A percentile compares a stretch with the other conserved stretches of the same genome.
Evolutionary conservation across 2,888 invertebrate species (phyloP).

Genomic region (Caenorhabditis sulstoni): DNA sequence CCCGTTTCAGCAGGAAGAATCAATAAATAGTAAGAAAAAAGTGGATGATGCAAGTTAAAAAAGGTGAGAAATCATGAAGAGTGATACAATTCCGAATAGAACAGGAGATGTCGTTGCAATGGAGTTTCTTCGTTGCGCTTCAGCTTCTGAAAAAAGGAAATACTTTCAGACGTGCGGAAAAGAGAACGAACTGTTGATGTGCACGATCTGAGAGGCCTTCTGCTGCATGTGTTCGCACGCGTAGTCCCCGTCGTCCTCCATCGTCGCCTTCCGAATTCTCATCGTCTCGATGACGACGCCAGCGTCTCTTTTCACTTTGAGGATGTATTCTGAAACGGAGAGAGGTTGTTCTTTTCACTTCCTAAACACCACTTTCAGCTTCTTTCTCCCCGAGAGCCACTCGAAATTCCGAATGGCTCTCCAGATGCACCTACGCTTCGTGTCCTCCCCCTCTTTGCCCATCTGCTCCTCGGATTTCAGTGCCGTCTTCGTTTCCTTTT

Average conservation of each 20-base stretch:
- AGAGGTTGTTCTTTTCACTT: background rate
- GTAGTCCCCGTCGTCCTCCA: constrained; percentile 75
- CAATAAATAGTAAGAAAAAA: background rate
- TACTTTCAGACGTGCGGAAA: background rate
- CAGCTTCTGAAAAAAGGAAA: constrained; percentile 59
- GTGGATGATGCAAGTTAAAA: background rate
- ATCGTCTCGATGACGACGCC: constrained; percentile 68
- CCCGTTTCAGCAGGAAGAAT: constrained; percentile 1
- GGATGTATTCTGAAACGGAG: constrained; percentile 65
- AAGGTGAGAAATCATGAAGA: background rate
- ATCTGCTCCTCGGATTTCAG: constrained; percentile 2
- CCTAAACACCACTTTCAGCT: no score
- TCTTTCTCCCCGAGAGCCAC: background rate
- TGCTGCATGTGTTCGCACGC: constrained; percentile 73
- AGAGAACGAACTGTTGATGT: constrained; percentile 67
- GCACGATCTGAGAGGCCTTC: constrained; percentile 76
- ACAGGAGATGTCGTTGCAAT: background rate
- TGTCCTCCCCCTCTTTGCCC: no score
- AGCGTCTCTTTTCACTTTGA: constrained; percentile 69
- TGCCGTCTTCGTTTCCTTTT: background rate
- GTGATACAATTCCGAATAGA: background rate
- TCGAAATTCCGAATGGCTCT: background rate
- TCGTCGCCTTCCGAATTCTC: constrained; percentile 67
- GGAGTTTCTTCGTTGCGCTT: constrained; percentile 48
- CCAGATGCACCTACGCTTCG: no score